These are phyloP conservation scores for Netelia virgata DNA, from an alignment of 2,888 invertebrate species.

Conservation along the genomic window DNA sequence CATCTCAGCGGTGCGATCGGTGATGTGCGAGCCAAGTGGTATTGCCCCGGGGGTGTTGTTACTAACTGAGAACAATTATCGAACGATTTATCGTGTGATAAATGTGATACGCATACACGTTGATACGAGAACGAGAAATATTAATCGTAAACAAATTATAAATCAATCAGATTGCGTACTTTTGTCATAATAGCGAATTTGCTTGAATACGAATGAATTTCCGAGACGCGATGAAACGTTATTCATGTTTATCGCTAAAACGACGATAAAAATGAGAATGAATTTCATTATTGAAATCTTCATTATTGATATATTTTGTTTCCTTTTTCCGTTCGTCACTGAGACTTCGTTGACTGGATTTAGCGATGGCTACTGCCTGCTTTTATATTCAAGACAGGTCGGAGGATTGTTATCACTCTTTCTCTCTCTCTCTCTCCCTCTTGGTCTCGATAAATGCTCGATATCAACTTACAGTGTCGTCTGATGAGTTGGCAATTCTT, in stretches of 20 bases:
- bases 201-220: conserved; percentile 34
- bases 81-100: not conserved
- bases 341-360: conserved; percentile 34
- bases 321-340: not conserved
- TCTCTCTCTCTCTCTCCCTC: conserved; percentile 1
- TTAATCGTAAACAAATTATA: not conserved
- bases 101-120: not conserved
- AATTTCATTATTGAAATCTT: conserved; percentile 56
- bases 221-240: conserved; percentile 22
- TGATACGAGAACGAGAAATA: not conserved
- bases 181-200: conserved; percentile 48
- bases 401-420: not conserved
- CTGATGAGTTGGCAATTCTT: no score
- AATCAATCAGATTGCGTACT: conserved; percentile 24
- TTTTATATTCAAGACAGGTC: conserved; percentile 41
- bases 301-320: conserved; percentile 29
- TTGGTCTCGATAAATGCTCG: no score
- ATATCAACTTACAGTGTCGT: no score
- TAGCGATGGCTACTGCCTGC: not conserved
- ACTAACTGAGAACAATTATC: conserved; percentile 42
- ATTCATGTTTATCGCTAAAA: conserved; percentile 25
- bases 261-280: conserved; percentile 32
- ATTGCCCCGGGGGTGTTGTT: conserved; percentile 47
- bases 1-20: conserved; percentile 34
- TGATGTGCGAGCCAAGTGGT: conserved; percentile 52